Evolutionary conservation across 1,140 invertebrate species (phyloP).

Genomic region (Listronotus bonariensis): DNA sequence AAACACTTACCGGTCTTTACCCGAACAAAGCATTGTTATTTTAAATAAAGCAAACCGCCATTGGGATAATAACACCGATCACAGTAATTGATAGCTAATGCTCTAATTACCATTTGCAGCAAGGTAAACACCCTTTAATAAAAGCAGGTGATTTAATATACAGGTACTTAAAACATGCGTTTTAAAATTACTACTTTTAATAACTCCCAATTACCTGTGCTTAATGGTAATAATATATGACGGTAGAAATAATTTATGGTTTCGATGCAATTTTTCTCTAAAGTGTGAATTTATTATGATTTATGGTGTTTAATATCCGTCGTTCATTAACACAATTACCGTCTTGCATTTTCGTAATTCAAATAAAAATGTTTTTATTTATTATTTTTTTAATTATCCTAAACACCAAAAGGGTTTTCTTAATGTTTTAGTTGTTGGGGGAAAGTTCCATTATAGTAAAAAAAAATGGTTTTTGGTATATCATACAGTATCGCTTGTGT

Average conservation of each 20-base stretch:
- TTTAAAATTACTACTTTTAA: conserved; percentile 29
- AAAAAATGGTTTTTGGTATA: no score
- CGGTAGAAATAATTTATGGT: conserved; percentile 20
- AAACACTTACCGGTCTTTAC: no score
- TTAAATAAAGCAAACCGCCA: conserved; percentile 20
- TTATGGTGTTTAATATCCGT: neutral
- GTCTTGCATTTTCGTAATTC: no score
- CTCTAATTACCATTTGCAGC: conserved; percentile 25
- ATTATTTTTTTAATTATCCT: no score
- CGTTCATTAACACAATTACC: no score
- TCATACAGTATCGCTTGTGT: no score
- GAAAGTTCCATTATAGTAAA: no score
- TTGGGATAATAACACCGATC: conserved; percentile 27
- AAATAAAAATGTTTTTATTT: no score
- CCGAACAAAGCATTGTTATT: no score
- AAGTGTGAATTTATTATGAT: neutral
- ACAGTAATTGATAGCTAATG: conserved; percentile 33
- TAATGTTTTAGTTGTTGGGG: no score
- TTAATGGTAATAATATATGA: conserved; percentile 20
- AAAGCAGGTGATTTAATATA: conserved; percentile 30
- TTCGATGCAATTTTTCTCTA: conserved; percentile 7
- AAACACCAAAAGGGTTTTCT: no score
- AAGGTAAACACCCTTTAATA: conserved; percentile 35
- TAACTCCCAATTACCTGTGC: conserved; percentile 27
- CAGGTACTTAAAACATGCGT: conserved; percentile 30